Evolutionary conservation across 2,797 vertebrate genomes (phyloP).

Genomic region (Fringilla coelebs): DNA sequence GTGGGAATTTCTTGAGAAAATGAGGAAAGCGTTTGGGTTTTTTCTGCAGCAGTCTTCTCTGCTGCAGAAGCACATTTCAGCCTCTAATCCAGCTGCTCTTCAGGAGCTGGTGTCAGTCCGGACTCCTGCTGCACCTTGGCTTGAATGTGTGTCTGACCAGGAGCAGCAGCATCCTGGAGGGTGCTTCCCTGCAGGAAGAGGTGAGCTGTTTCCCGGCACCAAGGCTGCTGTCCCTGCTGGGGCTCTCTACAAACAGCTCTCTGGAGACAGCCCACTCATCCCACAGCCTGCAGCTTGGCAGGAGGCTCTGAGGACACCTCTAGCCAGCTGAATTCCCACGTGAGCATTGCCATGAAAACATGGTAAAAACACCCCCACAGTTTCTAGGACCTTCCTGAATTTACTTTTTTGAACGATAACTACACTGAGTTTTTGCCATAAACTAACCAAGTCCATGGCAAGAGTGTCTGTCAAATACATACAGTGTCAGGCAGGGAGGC

Average conservation of each 20-base stretch:
- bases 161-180: neutral
- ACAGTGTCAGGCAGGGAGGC: neutral
- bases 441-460: neutral
- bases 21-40: neutral
- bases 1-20: neutral
- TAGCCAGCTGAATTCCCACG: neutral
- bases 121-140: neutral
- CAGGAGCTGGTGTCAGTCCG: neutral
- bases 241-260: neutral
- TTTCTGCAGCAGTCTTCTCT: neutral
- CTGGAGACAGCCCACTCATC: neutral
- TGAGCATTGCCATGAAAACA: neutral
- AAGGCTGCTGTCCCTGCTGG: accelerated
- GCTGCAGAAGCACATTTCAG: neutral
- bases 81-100: neutral
- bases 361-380: neutral
- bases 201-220: neutral
- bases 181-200: neutral
- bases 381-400: neutral
- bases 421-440: neutral
- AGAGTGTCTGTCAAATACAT: neutral
- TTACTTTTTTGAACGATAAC: neutral
- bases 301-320: neutral
- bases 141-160: neutral
- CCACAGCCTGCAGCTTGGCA: neutral